These are phyloP conservation scores for Nyctalus aviator DNA, from an alignment of 2,797 vertebrate genomes.

Conservation along the genomic window DNA sequence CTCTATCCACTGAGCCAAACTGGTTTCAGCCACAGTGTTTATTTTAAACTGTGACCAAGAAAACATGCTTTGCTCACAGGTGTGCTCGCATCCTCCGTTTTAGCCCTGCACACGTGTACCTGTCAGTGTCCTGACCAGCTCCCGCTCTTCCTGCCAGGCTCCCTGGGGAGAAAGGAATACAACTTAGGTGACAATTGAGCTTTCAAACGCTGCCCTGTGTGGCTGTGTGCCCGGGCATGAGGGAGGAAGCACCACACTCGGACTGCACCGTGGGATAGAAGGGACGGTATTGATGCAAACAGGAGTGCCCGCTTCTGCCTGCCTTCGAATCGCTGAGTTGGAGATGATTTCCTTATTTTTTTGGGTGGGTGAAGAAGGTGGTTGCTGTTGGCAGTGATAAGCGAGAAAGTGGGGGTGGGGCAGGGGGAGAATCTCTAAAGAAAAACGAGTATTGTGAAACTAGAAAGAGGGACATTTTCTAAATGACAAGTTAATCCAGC, in stretches of 20 bases:
- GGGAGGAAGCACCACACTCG: not conserved
- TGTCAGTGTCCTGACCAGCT: not conserved
- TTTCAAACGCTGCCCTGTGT: not conserved
- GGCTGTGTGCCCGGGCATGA: not conserved
- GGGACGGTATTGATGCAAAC: not conserved
- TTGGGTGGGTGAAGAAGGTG: not conserved
- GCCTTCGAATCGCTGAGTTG: not conserved
- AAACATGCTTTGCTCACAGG: not conserved
- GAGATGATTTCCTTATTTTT: not conserved
- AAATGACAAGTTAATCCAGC: not conserved
- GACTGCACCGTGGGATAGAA: not conserved
- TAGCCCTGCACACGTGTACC: not conserved
- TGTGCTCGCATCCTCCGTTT: not conserved
- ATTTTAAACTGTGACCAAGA: not conserved
- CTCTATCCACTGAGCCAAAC: too few relatives aligned
- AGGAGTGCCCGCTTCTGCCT: not conserved
- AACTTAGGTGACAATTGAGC: not conserved
- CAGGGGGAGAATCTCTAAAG: not conserved
- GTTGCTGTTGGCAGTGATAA: not conserved
- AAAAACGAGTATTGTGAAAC: conserved; percentile 13
- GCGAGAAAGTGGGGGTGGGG: not conserved
- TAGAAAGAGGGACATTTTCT: conserved; percentile 18
- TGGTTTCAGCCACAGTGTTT: not conserved
- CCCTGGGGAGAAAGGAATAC: not conserved
- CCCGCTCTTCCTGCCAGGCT: conserved; percentile 24